Percentiles rank a stretch among this genome's conserved stretches.
phyloP scores from a whole-genome alignment of 2,797 vertebrate species.

The Hemitrygon akajei region DNA sequence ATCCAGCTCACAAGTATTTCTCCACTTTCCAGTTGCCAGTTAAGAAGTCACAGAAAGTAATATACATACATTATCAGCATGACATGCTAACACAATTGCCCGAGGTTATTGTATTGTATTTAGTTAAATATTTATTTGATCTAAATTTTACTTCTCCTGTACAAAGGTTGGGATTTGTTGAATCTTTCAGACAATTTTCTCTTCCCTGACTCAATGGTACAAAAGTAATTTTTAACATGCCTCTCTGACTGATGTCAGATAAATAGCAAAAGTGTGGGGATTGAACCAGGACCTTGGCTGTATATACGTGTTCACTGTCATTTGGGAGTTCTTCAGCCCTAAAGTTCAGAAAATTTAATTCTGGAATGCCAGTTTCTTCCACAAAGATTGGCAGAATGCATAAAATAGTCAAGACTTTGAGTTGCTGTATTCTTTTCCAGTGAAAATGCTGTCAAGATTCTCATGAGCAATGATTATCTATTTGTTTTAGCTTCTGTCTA shows the following conservation, averaged over 20 bases:
- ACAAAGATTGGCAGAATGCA: too few species aligned
- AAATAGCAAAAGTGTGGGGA: background rate
- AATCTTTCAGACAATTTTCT: background rate
- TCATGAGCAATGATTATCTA: background rate
- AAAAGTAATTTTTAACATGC: background rate
- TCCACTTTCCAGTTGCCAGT: background rate
- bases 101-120: background rate
- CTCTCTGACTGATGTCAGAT: background rate
- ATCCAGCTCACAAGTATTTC: background rate
- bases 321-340: background rate
- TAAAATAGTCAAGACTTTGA: background rate
- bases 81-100: background rate
- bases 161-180: too few species aligned
- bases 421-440: background rate
- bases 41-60: background rate
- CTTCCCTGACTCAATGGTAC: background rate
- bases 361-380: background rate
- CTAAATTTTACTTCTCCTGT: background rate
- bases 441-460: background rate
- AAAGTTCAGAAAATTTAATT: background rate
- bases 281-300: background rate
- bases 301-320: background rate
- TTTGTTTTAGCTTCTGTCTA: too few species aligned
- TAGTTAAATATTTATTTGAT: background rate
- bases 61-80: background rate